These are phyloP conservation scores for Desoria tigrina DNA, from an alignment of 2,888 invertebrate genomes.

Conservation along the genomic window DNA sequence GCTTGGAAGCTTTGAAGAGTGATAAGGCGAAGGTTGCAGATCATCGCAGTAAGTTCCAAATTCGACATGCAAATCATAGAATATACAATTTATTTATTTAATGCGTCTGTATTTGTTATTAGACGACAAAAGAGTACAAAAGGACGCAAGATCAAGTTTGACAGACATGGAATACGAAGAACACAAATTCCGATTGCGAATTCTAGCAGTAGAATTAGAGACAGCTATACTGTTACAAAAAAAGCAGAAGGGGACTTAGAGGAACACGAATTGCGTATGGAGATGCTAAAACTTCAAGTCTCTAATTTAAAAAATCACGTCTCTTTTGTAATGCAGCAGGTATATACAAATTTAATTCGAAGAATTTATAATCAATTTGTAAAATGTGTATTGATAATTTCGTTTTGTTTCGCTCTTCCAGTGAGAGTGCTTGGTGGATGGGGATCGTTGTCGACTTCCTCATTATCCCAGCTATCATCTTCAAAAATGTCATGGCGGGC, in stretches of 20 bases:
- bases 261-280: not conserved
- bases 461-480: constrained; percentile 1
- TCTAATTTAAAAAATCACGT: no score
- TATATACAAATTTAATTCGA: no score
- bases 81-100: not conserved
- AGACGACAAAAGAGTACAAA: not conserved
- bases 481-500: constrained; percentile 6
- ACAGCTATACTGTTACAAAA: not conserved
- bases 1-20: no score
- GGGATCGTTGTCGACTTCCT: not conserved
- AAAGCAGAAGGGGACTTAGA: not conserved
- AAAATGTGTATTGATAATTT: constrained; percentile 15
- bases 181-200: constrained; percentile 8
- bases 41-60: no score
- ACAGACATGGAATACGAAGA: constrained; percentile 20
- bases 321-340: no score
- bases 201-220: not conserved
- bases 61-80: no score
- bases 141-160: not conserved
- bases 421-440: no score
- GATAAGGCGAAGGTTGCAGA: no score
- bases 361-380: no score
- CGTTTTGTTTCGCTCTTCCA: not conserved
- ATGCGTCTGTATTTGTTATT: not conserved
- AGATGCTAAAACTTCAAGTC: no score